Percentiles rank a stretch among this genome's conserved stretches.
Evolutionary conservation across 1,140 invertebrate species (phyloP).

Genomic region (Marisa cornuarietis): DNA sequence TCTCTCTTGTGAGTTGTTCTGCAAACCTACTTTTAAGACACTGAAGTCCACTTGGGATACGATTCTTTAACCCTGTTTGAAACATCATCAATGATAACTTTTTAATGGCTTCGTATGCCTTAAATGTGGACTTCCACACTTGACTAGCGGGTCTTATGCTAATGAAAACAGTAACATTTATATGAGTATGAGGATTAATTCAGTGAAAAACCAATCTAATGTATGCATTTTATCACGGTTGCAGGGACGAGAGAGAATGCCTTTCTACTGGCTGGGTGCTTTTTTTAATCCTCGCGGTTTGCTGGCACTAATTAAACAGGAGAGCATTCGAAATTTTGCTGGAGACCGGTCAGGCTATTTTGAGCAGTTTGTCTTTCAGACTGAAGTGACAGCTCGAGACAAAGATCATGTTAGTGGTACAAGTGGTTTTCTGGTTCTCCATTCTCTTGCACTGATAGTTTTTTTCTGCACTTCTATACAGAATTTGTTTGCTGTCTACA

Average conservation of each 20-base stretch:
- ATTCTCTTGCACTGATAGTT: neutral
- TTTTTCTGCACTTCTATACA: neutral
- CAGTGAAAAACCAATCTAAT: too few relatives aligned
- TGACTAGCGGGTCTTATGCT: neutral
- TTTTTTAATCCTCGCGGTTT: constrained; percentile 62
- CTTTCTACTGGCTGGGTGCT: constrained; percentile 63
- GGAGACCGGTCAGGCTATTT: constrained; percentile 59
- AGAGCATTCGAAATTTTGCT: constrained; percentile 51
- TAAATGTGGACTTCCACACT: too few relatives aligned
- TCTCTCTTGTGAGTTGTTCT: constrained; percentile 53
- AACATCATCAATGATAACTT: too few relatives aligned
- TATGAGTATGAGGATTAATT: neutral
- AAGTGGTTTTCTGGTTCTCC: neutral
- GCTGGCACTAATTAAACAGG: constrained; percentile 62
- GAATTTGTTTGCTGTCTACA: too few relatives aligned
- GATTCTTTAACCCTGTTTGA: neutral
- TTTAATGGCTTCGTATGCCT: too few relatives aligned
- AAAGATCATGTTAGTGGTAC: constrained; percentile 64
- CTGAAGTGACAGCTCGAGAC: constrained; percentile 64
- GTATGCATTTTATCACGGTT: neutral
- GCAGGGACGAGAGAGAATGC: constrained; percentile 64
- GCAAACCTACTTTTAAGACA: neutral
- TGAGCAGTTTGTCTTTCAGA: constrained; percentile 63
- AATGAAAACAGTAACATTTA: neutral
- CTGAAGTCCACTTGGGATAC: neutral